Evolutionary conservation across 2,888 invertebrate species (phyloP).

Genomic region (Coecobrya sp.): DNA sequence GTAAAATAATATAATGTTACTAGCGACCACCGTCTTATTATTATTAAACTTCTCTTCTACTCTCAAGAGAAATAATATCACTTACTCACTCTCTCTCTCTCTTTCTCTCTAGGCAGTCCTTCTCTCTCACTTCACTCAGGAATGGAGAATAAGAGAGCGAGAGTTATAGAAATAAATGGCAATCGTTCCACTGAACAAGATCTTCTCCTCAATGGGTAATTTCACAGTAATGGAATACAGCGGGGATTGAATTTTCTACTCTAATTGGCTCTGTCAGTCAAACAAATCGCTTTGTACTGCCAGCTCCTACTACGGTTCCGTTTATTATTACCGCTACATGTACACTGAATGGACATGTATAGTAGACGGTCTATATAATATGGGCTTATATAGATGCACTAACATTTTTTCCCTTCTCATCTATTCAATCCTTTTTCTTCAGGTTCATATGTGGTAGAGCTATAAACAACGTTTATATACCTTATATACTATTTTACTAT

Average conservation of each 20-base stretch:
- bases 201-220: slow-evolving; percentile 87
- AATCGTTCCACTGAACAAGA: slow-evolving; percentile 86
- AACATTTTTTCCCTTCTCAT: slow-evolving; percentile 30
- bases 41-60: slow-evolving; percentile 71
- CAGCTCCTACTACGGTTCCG: slow-evolving; percentile 55
- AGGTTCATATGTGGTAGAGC: neutral
- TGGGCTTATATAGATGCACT: neutral
- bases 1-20: slow-evolving; percentile 32
- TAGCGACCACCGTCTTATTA: slow-evolving; percentile 59
- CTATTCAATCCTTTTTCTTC: slow-evolving; percentile 53
- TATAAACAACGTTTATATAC: slow-evolving; percentile 3
- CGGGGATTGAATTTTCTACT: slow-evolving; percentile 87
- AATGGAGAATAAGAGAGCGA: slow-evolving; percentile 81
- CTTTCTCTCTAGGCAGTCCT: slow-evolving; percentile 32
- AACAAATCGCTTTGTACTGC: slow-evolving; percentile 86
- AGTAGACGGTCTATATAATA: neutral
- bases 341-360: neutral
- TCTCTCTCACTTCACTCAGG: slow-evolving; percentile 73
- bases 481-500: neutral
- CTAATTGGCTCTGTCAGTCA: slow-evolving; percentile 87
- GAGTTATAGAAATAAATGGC: slow-evolving; percentile 87
- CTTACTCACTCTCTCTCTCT: slow-evolving; percentile 69
- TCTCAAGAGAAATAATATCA: slow-evolving; percentile 80
- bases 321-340: slow-evolving; percentile 31
- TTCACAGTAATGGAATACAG: slow-evolving; percentile 87